Percentiles rank a stretch among this genome's conserved stretches.
These are phyloP conservation scores for Pluvianellus socialis DNA, from an alignment of 2,113 vertebrate genomes.

Conservation along the genomic window DNA sequence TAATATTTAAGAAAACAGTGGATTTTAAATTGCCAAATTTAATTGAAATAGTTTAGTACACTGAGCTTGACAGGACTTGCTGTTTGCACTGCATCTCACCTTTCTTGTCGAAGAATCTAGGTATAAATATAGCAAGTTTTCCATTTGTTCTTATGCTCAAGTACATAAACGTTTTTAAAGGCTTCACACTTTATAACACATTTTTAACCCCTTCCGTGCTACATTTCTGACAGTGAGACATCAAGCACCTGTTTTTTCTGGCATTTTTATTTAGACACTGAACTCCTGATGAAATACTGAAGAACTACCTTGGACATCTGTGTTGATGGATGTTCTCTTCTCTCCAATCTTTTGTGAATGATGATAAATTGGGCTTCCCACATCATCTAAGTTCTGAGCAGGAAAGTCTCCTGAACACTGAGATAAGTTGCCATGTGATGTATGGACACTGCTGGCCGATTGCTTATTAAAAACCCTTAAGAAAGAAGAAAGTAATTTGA, in stretches of 20 bases:
- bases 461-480: slow-evolving; percentile 80
- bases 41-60: neutral
- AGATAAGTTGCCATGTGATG: slow-evolving; percentile 83
- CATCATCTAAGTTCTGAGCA: slow-evolving; percentile 78
- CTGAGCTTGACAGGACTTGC: neutral
- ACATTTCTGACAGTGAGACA: neutral
- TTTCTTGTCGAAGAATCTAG: neutral
- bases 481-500: neutral
- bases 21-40: neutral
- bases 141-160: neutral
- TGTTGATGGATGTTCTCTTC: slow-evolving; percentile 84
- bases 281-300: neutral
- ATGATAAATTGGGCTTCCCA: slow-evolving; percentile 76
- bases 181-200: neutral
- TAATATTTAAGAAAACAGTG: neutral
- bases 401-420: slow-evolving; percentile 82
- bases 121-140: neutral
- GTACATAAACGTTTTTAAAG: neutral
- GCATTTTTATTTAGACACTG: neutral
- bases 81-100: neutral
- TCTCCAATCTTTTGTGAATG: slow-evolving; percentile 82
- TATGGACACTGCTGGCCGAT: slow-evolving; percentile 73
- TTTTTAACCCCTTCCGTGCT: neutral
- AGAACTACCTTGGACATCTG: slow-evolving; percentile 85
- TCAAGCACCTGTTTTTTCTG: neutral